phyloP scores from a whole-genome alignment of 2,888 invertebrate species.

The Peribatodes rhomboidaria region DNA sequence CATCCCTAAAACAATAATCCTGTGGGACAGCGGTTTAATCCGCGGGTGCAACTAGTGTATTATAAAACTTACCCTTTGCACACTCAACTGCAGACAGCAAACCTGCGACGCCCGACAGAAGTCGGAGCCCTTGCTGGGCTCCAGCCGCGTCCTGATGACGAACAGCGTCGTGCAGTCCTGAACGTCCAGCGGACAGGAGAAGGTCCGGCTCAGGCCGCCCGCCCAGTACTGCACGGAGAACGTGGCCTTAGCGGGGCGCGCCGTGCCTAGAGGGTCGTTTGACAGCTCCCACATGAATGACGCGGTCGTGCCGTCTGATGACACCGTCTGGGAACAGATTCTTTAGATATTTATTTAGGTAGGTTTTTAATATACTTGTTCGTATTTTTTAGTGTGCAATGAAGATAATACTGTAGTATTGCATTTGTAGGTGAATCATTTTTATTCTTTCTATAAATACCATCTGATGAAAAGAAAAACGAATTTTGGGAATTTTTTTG shows the following conservation, averaged over 20 bases:
- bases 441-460: too few relatives aligned
- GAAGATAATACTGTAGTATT: too few relatives aligned
- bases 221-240: conserved; percentile 74
- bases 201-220: conserved; percentile 57
- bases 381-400: too few relatives aligned
- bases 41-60: too few relatives aligned
- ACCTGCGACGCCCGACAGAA: conserved; percentile 96
- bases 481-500: too few relatives aligned
- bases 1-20: too few relatives aligned
- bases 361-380: too few relatives aligned
- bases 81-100: conserved; percentile 92
- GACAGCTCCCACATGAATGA: conserved; percentile 95
- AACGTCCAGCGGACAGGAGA: conserved; percentile 92
- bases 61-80: conserved; percentile 86
- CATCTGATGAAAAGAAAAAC: too few relatives aligned
- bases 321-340: conserved; percentile 80
- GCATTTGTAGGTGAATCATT: too few relatives aligned
- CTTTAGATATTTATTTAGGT: not conserved
- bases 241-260: conserved; percentile 80
- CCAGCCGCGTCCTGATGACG: conserved; percentile 91
- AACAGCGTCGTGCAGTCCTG: conserved; percentile 95
- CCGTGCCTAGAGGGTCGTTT: conserved; percentile 87
- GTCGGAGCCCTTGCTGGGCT: conserved; percentile 92
- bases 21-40: too few relatives aligned
- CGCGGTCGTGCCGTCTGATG: conserved; percentile 91